phyloP scores from a whole-genome alignment of 2,113 vertebrate species.

The Oenanthe oenanthe region DNA sequence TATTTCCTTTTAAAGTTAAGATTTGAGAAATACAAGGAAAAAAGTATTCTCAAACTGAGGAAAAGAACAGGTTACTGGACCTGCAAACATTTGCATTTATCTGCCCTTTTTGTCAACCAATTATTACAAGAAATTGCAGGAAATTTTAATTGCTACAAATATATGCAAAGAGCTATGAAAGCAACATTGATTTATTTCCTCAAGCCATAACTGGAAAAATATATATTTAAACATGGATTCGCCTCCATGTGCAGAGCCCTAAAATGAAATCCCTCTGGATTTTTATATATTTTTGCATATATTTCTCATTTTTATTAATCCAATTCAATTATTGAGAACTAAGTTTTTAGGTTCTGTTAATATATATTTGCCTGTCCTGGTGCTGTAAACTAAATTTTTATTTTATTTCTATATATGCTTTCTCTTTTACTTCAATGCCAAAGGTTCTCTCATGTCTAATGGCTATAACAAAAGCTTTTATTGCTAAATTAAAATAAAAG shows the following conservation, averaged over 20 bases:
- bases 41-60: not conserved
- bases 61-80: not conserved
- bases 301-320: slow-evolving; percentile 22
- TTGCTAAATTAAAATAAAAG: slow-evolving; percentile 50
- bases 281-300: not conserved
- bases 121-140: not conserved
- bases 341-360: slow-evolving; percentile 3
- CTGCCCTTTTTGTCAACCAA: not conserved
- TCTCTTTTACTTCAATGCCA: not conserved
- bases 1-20: not conserved
- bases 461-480: slow-evolving; percentile 47
- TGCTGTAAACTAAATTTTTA: slow-evolving; percentile 8
- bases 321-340: slow-evolving; percentile 9
- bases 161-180: not conserved
- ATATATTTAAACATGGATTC: not conserved
- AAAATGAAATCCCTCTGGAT: not conserved
- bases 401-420: slow-evolving; percentile 33
- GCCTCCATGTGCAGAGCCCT: not conserved
- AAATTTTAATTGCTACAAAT: not conserved
- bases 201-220: not conserved
- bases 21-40: not conserved
- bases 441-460: slow-evolving; percentile 30
- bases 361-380: not conserved
- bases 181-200: not conserved
- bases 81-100: not conserved